These are phyloP conservation scores for Tetranychus piercei DNA, from an alignment of 2,888 invertebrate genomes.

Conservation along the genomic window DNA sequence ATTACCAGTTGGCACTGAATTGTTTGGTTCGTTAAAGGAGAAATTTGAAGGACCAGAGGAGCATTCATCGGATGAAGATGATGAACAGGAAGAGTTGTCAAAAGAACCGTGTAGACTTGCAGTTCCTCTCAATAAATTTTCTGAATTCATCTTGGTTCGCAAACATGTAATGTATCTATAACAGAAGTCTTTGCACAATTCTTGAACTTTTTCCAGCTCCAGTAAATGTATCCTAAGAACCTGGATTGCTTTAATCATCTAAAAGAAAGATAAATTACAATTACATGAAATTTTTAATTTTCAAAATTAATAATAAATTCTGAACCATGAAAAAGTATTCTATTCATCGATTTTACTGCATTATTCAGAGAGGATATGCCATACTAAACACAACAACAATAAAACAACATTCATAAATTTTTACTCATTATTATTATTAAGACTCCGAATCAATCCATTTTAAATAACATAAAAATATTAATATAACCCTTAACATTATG, in stretches of 20 bases:
- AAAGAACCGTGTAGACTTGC: neutral
- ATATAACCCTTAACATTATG: neutral
- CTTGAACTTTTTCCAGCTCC: constrained; percentile 82
- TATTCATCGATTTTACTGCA: too few species aligned
- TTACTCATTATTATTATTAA: too few species aligned
- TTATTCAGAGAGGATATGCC: too few species aligned
- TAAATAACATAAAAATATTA: neutral
- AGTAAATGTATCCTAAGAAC: constrained; percentile 75
- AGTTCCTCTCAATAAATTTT: constrained; percentile 47
- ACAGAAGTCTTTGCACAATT: constrained; percentile 83
- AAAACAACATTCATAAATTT: neutral
- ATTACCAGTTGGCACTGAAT: neutral
- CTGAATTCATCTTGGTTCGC: constrained; percentile 55
- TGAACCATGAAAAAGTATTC: constrained; percentile 12
- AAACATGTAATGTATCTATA: constrained; percentile 50
- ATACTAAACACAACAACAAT: too few species aligned
- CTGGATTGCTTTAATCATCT: constrained; percentile 74
- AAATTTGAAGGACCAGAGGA: constrained; percentile 7
- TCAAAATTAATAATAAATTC: constrained; percentile 3
- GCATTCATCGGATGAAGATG: neutral
- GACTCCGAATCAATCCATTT: too few species aligned
- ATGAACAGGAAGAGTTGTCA: constrained; percentile 6
- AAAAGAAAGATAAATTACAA: constrained; percentile 26
- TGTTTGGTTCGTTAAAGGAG: neutral
- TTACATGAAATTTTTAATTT: neutral